Evolutionary conservation across 2,888 invertebrate genomes (phyloP).

Genomic region (Chorisops tibialis): DNA sequence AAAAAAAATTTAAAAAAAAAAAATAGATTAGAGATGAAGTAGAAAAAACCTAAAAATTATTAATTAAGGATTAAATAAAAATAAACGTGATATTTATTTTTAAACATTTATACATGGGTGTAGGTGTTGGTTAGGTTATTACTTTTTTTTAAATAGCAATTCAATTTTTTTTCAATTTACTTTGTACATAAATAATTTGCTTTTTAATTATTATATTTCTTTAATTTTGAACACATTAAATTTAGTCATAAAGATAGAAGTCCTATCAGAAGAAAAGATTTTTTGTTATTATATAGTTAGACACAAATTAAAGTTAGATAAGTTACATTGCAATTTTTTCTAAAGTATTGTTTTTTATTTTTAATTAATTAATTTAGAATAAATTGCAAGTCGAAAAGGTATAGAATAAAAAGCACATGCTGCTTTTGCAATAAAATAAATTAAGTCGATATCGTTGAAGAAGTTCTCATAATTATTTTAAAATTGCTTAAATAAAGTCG

Average conservation of each 20-base stretch:
- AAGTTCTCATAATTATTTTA: conserved; percentile 3
- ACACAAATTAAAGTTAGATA: not conserved
- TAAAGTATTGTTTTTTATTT: not conserved
- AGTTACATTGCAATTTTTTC: conserved; percentile 16
- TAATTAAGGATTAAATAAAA: conserved; percentile 5
- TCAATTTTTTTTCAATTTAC: not conserved
- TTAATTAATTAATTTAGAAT: not conserved
- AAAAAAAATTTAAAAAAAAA: conserved; percentile 8
- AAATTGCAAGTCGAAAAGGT: conserved; percentile 10
- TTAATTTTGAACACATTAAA: not conserved
- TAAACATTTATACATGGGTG: conserved; percentile 21
- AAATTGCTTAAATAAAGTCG: not conserved
- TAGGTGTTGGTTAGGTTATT: conserved; percentile 10
- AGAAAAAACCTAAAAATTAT: conserved; percentile 31
- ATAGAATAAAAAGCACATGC: conserved; percentile 11
- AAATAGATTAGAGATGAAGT: conserved; percentile 27
- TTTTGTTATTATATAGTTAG: conserved; percentile 5
- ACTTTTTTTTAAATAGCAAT: conserved; percentile 1
- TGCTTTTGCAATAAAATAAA: not conserved
- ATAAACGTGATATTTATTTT: not conserved
- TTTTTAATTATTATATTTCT: not conserved
- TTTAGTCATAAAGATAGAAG: conserved; percentile 22
- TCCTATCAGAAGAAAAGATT: conserved; percentile 20
- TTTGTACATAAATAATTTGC: conserved; percentile 14
- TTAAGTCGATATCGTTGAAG: conserved; percentile 2